Percentiles rank a stretch among this genome's conserved stretches.
Conservation (phyloP, 2,113 vertebrate species). For the Dipodomys ordii region DNA sequence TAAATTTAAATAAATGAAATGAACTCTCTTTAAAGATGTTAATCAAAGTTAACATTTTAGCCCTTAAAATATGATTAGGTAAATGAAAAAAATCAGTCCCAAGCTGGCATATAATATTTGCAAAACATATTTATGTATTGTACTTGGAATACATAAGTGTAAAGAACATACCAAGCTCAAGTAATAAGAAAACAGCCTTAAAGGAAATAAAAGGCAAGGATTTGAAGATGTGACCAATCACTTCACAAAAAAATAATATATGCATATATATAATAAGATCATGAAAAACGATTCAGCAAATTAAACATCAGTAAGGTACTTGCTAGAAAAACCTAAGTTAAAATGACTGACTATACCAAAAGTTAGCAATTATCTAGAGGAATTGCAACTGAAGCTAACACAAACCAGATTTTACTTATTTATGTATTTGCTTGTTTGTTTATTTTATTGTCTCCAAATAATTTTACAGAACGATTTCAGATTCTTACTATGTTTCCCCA, state of each 20-base stretch:
- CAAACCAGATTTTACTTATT: neutral
- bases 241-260: conserved; percentile 10
- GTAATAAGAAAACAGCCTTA: neutral
- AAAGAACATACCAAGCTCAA: neutral
- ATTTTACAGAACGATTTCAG: no score
- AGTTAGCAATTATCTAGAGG: neutral
- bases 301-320: neutral
- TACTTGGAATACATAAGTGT: neutral
- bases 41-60: neutral
- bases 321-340: neutral
- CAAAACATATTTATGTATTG: neutral
- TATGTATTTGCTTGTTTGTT: no score
- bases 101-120: neutral
- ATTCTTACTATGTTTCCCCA: neutral
- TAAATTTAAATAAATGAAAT: neutral
- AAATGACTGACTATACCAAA: neutral
- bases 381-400: neutral
- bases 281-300: neutral
- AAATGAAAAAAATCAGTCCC: neutral
- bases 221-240: neutral
- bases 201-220: neutral
- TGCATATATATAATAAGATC: neutral
- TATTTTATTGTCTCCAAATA: no score
- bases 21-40: neutral
- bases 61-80: neutral